phyloP scores from a whole-genome alignment of 2,797 vertebrate genomes.

The Spinus pinus region DNA sequence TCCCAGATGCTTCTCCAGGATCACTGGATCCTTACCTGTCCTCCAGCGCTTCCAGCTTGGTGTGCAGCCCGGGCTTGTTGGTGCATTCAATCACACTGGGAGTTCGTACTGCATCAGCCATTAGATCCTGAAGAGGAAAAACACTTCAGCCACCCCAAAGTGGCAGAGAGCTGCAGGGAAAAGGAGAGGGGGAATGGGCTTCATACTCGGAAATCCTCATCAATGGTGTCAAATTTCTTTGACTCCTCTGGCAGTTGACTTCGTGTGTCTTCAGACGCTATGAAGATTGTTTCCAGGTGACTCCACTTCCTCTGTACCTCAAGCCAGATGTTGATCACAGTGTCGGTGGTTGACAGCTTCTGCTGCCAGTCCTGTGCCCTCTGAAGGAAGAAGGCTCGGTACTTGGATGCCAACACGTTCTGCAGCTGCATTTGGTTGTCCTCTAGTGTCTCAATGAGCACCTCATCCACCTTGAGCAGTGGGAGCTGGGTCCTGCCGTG shows the following conservation, averaged over 20 bases:
- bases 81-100: slow-evolving; percentile 78
- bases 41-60: slow-evolving; percentile 70
- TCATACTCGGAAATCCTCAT: slow-evolving; percentile 72
- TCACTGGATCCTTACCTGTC: slow-evolving; percentile 52
- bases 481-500: slow-evolving; percentile 66
- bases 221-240: slow-evolving; percentile 54
- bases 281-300: slow-evolving; percentile 79
- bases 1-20: not conserved
- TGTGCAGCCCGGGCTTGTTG: slow-evolving; percentile 72
- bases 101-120: slow-evolving; percentile 67
- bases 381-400: slow-evolving; percentile 74
- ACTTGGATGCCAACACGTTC: slow-evolving; percentile 75
- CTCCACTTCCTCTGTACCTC: slow-evolving; percentile 79
- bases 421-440: slow-evolving; percentile 80
- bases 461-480: slow-evolving; percentile 67
- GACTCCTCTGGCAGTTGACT: slow-evolving; percentile 71
- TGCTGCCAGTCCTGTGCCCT: slow-evolving; percentile 74
- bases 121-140: slow-evolving; percentile 63
- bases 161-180: fast-evolving
- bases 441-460: slow-evolving; percentile 73
- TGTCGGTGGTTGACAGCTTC: slow-evolving; percentile 70
- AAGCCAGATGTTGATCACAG: slow-evolving; percentile 73
- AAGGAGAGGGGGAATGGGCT: not conserved
- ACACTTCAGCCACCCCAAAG: fast-evolving
- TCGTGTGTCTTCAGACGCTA: slow-evolving; percentile 75